Evolutionary conservation across 2,888 invertebrate species (phyloP).

Genomic region (Pantelozetes paolii): DNA sequence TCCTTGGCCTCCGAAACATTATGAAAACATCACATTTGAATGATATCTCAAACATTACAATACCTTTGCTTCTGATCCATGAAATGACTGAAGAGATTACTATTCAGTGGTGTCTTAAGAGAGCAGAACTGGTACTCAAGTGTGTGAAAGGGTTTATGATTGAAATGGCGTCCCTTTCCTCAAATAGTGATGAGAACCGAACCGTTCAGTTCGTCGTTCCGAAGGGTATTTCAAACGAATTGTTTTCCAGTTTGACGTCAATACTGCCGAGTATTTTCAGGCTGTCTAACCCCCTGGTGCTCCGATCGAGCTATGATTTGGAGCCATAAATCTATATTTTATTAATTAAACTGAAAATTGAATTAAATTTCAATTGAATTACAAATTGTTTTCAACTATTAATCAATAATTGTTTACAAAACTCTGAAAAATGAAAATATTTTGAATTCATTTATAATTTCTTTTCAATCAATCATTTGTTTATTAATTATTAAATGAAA

Average conservation of each 20-base stretch:
- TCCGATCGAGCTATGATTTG: conserved; percentile 31
- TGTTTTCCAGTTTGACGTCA: conserved; percentile 73
- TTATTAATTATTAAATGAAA: too few relatives aligned
- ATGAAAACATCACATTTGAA: conserved; percentile 90
- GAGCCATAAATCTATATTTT: background rate
- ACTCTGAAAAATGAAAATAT: too few relatives aligned
- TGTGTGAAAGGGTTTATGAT: conserved; percentile 99
- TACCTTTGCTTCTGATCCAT: conserved; percentile 86
- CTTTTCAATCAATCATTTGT: too few relatives aligned
- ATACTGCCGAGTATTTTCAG: conserved; percentile 91
- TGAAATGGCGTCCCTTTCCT: conserved; percentile 91
- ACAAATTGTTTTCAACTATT: too few relatives aligned
- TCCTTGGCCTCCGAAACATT: conserved; percentile 88
- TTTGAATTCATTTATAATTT: too few relatives aligned
- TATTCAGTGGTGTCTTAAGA: conserved; percentile 87
- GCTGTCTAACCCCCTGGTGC: conserved; percentile 77
- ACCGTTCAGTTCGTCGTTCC: conserved; percentile 82
- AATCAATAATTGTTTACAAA: too few relatives aligned
- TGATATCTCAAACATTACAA: conserved; percentile 85
- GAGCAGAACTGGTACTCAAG: conserved; percentile 95
- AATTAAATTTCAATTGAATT: too few relatives aligned
- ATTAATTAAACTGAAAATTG: too few relatives aligned
- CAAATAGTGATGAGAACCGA: conserved; percentile 60
- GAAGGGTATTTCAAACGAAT: conserved; percentile 72
- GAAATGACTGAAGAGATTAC: conserved; percentile 97